These are phyloP conservation scores for Ictalurus furcatus DNA, from an alignment of 2,113 vertebrate species.

Conservation along the genomic window DNA sequence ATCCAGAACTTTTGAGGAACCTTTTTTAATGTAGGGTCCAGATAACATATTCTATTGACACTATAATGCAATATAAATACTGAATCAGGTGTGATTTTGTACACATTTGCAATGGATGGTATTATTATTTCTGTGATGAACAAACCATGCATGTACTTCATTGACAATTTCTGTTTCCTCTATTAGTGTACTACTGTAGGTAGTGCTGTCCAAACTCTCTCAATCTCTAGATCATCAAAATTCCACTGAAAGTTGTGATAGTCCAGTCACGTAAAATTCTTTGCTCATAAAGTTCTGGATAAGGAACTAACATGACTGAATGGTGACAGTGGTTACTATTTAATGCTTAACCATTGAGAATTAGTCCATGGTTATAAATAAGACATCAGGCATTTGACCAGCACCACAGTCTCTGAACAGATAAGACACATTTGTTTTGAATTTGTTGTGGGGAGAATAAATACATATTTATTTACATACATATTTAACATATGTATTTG, in stretches of 20 bases:
- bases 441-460: not conserved
- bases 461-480: no score
- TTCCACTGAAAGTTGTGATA: not conserved
- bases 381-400: not conserved
- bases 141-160: not conserved
- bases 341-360: not conserved
- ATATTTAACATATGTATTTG: no score
- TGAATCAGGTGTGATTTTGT: not conserved
- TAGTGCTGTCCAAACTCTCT: not conserved
- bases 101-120: not conserved
- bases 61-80: not conserved
- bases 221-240: not conserved
- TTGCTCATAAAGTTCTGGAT: not conserved
- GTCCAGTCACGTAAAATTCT: not conserved
- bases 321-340: not conserved
- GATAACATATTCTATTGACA: not conserved
- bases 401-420: not conserved
- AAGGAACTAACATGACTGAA: not conserved
- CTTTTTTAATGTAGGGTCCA: not conserved
- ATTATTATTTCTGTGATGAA: not conserved
- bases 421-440: not conserved
- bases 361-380: not conserved
- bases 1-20: no score
- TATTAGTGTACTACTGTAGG: not conserved
- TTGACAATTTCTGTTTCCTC: not conserved